Evolutionary conservation across 2,888 invertebrate species (phyloP), one percentile per base, ranked within the genome.

Genomic region (Aspidiotus destructor): DNA sequence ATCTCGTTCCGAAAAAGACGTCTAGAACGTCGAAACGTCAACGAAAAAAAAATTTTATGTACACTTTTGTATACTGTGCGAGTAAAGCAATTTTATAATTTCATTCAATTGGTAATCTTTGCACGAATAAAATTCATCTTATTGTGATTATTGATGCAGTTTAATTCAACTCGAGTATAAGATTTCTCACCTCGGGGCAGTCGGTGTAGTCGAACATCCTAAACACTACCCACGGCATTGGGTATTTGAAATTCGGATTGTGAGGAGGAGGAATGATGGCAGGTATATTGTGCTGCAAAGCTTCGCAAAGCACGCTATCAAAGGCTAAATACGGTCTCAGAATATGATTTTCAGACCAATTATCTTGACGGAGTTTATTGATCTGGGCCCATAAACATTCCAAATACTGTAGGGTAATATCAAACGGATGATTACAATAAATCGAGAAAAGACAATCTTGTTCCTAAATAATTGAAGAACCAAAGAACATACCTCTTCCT

Each of bases 151-250:
- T 15, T 7, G 28, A 41, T 52, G 55, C 2, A 40, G 41, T 16
- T 13, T 1, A 67, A 28, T 40, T 41, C 8, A 65, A 69, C 10
- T 67, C 13, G 60, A 13, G 52, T 15, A 16, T 17, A 13, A 63
- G 28, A 28, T 28, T 28, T 28, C 70, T 73, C 71, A 77, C 92
- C 77, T 96, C 96, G 0, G 97, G 96, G 74, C 97, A 96, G 79
- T 99, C 99, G 0, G 97, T 96, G 77, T 98, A 96, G 78, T 98
- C 98, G 80, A 99, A 99, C 86, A 99, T 89, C 55, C 92, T 84
- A 78, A 95, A 98, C 52, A 97, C 88, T 1, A 94, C 93, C 76
- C 88, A 86, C 0, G 99, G 99, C 83, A 95, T 87, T 0, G 98
- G 98, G 79, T 99, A 99, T 40, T 83, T 81, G 75, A 88, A 89